Evolutionary conservation across 2,113 vertebrate genomes (phyloP), one percentile per base, ranked within the genome.

Genomic region (Sakesphorus luctuosus): DNA sequence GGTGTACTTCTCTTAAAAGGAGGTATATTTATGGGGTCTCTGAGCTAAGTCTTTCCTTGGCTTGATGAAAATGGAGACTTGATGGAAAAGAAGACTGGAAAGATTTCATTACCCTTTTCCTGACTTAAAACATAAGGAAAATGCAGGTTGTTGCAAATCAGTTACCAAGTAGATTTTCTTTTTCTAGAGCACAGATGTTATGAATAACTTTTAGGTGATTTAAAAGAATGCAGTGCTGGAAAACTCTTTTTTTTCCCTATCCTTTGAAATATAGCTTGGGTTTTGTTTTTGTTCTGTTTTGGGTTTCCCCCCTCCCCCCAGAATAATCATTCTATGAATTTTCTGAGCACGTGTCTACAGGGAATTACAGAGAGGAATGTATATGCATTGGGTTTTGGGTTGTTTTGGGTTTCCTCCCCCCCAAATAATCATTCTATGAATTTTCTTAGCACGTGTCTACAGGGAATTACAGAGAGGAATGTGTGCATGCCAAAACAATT

Each of bases 401-500:
- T 43, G 29, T 10, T 73, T 74, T 29, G 7, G 8, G 49, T 49
- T 11, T 26, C 47, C 44, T 40, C 13, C 7, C 31, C 23, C 10
- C 6, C 19, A 0, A 91, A 78, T 86, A 94, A 94, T 88, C 38
- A 86, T 72, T 40, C 72, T 44, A 40, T 52, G 31, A 83, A 53
- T 66, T 89, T 90, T 33, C 84, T 88, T 82, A 87, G 36, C 56
- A 19, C 69, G 23, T 53, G 43, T 91, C 50, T 88, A 49, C 25
- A 86, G 79, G 80, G 29, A 93, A 91, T 53, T 88, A 52, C 24
- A 86, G 79, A 83, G 29, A 94, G 89, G 62, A 91, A 84, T 38
- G 72, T 46, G 72, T 31, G 35, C 13, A 47, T 36, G 46, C 28
- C 73, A 92, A 94, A 93, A 74, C 56, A 87, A 59, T 84, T 92